Evolutionary conservation across 2,797 vertebrate genomes (phyloP).

Genomic region (Sebastes cheni): DNA sequence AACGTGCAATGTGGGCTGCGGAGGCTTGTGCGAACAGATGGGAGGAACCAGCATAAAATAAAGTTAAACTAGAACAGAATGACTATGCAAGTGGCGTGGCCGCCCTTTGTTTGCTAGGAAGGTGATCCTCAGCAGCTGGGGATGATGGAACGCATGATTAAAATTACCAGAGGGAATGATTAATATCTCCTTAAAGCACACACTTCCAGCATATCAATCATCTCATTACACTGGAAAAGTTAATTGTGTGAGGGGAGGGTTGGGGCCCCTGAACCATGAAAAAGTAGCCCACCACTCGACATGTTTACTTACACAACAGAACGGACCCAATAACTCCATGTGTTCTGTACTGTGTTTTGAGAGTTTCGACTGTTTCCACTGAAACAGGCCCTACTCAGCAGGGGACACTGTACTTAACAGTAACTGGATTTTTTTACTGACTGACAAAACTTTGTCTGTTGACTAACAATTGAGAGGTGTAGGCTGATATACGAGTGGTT

Average conservation of each 20-base stretch:
- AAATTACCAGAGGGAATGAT: conserved; percentile 99
- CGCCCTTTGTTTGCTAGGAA: conserved; percentile 99
- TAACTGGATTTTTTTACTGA: conserved; percentile 14
- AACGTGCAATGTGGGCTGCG: conserved; percentile 83
- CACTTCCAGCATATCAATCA: conserved; percentile 99
- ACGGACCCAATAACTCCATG: conserved; percentile 85
- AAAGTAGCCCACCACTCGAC: conserved; percentile 97
- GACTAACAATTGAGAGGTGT: conserved; percentile 11
- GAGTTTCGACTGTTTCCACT: conserved; percentile 78
- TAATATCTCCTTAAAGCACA: conserved; percentile 99
- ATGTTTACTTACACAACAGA: conserved; percentile 98
- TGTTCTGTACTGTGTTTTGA: conserved; percentile 72
- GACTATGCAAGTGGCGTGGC: conserved; percentile 88
- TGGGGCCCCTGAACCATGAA: conserved; percentile 96
- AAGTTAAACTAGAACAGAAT: conserved; percentile 94
- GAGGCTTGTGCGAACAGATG: conserved; percentile 87
- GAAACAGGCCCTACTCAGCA: conserved; percentile 36
- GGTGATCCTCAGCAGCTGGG: conserved; percentile 99
- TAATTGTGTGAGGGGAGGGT: conserved; percentile 97
- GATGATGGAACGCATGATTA: conserved; percentile 99
- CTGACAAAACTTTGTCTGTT: conserved; percentile 38
- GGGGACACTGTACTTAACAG: conserved; percentile 24
- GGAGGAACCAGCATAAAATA: conserved; percentile 87
- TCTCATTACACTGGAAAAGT: conserved; percentile 99
- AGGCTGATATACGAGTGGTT: neutral